Evolutionary conservation across 2,888 invertebrate genomes (phyloP).

Genomic region (Yponomeuta plumbellus): DNA sequence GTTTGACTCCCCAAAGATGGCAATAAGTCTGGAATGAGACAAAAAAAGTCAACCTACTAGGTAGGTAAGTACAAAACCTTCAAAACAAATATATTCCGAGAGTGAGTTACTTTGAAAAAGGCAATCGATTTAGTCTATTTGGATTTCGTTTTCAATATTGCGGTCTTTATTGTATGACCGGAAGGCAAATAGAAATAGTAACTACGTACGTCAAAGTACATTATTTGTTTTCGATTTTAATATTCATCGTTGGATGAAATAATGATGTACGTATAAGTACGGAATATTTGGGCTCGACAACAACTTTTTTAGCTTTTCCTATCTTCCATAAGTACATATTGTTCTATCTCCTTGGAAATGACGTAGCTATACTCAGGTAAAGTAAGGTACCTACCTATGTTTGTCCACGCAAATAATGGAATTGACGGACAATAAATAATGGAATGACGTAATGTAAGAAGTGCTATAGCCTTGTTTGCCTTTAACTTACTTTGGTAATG

Average conservation of each 20-base stretch:
- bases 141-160: not conserved
- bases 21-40: constrained; percentile 50
- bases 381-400: not conserved
- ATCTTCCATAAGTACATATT: not conserved
- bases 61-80: too few relatives aligned
- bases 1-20: constrained; percentile 60
- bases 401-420: too few relatives aligned
- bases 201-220: not conserved
- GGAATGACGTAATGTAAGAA: too few relatives aligned
- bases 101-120: too few relatives aligned
- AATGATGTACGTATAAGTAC: not conserved
- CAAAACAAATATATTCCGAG: too few relatives aligned
- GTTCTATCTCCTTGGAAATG: not conserved
- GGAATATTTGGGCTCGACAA: not conserved
- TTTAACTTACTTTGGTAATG: too few relatives aligned
- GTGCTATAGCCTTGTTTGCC: too few relatives aligned
- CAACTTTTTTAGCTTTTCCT: not conserved
- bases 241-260: not conserved
- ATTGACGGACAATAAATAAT: too few relatives aligned
- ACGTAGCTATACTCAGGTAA: not conserved
- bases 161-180: not conserved
- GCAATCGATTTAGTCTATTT: too few relatives aligned
- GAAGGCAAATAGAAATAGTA: too few relatives aligned
- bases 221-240: not conserved
- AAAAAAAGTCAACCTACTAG: not conserved